Evolutionary conservation across 2,113 vertebrate species (phyloP).

Genomic region (Sebastes schlegelii): DNA sequence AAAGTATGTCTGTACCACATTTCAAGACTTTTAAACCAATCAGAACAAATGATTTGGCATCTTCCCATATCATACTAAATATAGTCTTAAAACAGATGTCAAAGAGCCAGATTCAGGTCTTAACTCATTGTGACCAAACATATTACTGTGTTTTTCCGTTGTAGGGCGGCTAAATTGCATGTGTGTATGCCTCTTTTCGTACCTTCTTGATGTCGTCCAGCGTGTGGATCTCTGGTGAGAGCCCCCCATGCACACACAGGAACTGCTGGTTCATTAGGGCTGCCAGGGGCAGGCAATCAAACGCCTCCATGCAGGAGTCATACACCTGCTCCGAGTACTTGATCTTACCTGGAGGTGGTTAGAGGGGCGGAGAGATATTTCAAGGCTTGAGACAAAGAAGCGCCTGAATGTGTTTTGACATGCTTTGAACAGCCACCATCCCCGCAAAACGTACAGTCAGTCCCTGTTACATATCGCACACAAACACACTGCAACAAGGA

Average conservation of each 20-base stretch:
- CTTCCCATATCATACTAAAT: too few relatives aligned
- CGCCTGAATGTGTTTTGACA: constrained; percentile 26
- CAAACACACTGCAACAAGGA: constrained; percentile 17
- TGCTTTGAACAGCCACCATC: constrained; percentile 32
- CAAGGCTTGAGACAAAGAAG: constrained; percentile 35
- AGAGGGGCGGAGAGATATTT: constrained; percentile 36
- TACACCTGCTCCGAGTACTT: constrained; percentile 90
- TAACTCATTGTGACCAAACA: background rate
- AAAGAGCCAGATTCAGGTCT: background rate
- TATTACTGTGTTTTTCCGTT: background rate
- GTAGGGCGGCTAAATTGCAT: background rate
- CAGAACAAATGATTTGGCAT: too few relatives aligned
- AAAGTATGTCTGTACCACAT: too few relatives aligned
- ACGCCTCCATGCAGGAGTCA: constrained; percentile 88
- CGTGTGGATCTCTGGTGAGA: constrained; percentile 88
- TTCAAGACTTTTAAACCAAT: too few relatives aligned
- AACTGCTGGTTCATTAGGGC: constrained; percentile 90
- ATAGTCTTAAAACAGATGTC: too few relatives aligned
- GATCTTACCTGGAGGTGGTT: constrained; percentile 84
- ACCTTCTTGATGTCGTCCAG: constrained; percentile 89
- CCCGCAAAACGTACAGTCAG: constrained; percentile 11
- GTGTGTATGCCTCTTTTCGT: constrained; percentile 5
- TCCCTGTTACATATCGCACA: constrained; percentile 19
- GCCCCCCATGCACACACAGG: constrained; percentile 86
- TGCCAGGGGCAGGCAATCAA: constrained; percentile 86